Conservation (phyloP, 2,113 vertebrate species). For the Gymnobelideus leadbeateri region DNA sequence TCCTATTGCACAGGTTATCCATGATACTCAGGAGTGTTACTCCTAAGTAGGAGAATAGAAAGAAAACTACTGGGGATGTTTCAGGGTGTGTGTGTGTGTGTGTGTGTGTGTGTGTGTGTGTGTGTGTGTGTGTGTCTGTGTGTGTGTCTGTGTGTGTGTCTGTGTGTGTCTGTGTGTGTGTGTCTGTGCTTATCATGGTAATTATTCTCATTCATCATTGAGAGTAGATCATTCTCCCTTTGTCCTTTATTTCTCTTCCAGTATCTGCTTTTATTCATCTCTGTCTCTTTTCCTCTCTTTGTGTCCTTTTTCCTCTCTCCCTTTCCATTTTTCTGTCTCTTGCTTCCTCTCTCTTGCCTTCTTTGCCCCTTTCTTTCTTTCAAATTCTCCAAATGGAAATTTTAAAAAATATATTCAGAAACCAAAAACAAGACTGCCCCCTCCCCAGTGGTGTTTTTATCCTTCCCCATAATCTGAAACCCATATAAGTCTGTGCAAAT, state of each 20-base stretch:
- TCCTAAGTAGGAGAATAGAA: slow-evolving; percentile 25
- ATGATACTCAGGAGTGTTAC: background rate
- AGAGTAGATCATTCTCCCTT: background rate
- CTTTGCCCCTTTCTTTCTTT: slow-evolving; percentile 16
- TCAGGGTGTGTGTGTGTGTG: background rate
- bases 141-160: background rate
- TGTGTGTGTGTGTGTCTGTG: background rate
- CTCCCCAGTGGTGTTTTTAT: slow-evolving; percentile 22
- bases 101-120: background rate
- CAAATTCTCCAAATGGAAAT: slow-evolving; percentile 22
- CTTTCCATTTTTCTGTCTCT: background rate
- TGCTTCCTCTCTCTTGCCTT: background rate
- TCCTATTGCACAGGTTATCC: background rate
- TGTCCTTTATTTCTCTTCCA: background rate
- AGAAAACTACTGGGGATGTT: background rate
- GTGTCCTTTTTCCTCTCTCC: background rate
- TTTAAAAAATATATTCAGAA: slow-evolving; percentile 24
- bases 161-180: background rate
- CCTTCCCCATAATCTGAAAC: slow-evolving; percentile 49
- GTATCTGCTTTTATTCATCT: background rate
- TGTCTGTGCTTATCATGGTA: background rate
- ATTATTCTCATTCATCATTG: background rate
- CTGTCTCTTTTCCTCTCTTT: background rate
- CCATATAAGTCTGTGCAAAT: slow-evolving; percentile 57
- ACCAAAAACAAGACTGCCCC: slow-evolving; percentile 17